A percentile compares a stretch with the other conserved stretches of the same genome.
Evolutionary conservation across 2,113 vertebrate genomes (phyloP).

Genomic region (Siniperca chuatsi): DNA sequence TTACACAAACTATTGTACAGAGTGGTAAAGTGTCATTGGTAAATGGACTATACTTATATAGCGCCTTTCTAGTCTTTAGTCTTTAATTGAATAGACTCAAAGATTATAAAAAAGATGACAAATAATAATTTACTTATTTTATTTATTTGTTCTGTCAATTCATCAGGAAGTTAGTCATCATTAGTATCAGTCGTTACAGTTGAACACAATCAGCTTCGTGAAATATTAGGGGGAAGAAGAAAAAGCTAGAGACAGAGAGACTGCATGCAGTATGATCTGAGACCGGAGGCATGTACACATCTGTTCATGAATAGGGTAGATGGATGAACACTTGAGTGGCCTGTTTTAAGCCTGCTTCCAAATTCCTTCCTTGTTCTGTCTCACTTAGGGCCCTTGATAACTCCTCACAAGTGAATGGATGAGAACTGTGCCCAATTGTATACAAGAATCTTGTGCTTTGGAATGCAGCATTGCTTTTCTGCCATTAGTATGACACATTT

Average conservation of each 20-base stretch:
- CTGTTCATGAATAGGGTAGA: slow-evolving; percentile 51
- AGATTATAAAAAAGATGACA: not conserved
- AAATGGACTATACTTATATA: not conserved
- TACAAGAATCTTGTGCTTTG: not conserved
- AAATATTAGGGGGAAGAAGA: slow-evolving; percentile 5
- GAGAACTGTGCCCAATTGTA: not conserved
- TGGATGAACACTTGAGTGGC: slow-evolving; percentile 43
- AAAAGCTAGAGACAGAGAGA: slow-evolving; percentile 10
- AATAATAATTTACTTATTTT: not conserved
- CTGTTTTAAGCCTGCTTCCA: slow-evolving; percentile 26
- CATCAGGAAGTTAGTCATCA: not conserved
- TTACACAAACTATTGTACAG: not conserved
- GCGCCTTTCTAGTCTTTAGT: too few species aligned
- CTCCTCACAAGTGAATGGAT: slow-evolving; percentile 11
- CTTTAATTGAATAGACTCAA: not conserved
- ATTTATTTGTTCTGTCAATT: slow-evolving; percentile 1
- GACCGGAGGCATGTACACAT: slow-evolving; percentile 52
- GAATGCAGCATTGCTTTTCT: not conserved
- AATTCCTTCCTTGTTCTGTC: slow-evolving; percentile 15
- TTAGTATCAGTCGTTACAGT: not conserved
- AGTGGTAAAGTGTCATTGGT: slow-evolving; percentile 3
- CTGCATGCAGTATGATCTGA: slow-evolving; percentile 6
- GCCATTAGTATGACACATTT: not conserved
- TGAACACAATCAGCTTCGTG: slow-evolving; percentile 3
- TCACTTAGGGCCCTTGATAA: slow-evolving; percentile 1